Conservation (phyloP, 2,888 invertebrate species). For the Machimus rusticus region DNA sequence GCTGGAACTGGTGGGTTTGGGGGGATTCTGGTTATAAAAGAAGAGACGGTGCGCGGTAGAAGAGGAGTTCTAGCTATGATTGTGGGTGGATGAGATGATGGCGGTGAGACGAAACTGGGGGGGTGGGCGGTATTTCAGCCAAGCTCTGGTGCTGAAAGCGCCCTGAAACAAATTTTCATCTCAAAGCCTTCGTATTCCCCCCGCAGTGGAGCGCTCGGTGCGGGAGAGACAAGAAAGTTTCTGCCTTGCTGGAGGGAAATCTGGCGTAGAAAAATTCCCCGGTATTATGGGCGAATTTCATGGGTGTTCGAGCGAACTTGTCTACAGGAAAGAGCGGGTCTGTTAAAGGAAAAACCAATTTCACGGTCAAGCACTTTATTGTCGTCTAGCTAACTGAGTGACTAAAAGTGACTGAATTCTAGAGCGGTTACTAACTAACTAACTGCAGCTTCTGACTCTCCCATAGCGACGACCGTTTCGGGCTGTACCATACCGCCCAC, state of each 20-base stretch:
- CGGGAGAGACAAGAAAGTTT: conserved; percentile 21
- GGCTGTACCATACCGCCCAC: too few relatives aligned
- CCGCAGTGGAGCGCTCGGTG: neutral
- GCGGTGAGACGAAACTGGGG: neutral
- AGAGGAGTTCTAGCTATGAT: neutral
- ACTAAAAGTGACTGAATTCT: too few relatives aligned
- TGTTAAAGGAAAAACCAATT: too few relatives aligned
- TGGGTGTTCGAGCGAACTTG: too few relatives aligned
- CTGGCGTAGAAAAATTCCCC: conserved; percentile 5
- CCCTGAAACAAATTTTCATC: conserved; percentile 30
- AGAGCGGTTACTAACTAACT: too few relatives aligned
- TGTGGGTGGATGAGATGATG: neutral
- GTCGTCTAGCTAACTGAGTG: too few relatives aligned
- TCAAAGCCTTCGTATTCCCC: neutral
- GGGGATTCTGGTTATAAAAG: neutral
- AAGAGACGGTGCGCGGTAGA: neutral
- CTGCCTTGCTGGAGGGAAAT: conserved; percentile 24
- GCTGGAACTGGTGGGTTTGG: neutral
- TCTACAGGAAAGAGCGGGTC: too few relatives aligned
- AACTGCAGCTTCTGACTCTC: too few relatives aligned
- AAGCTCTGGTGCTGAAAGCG: neutral
- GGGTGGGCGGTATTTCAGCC: neutral
- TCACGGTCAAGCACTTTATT: too few relatives aligned
- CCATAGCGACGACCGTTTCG: too few relatives aligned
- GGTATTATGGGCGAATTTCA: neutral